Percentiles rank a stretch among this genome's conserved stretches.
Conservation (phyloP, 2,113 vertebrate genomes). For the Electrona antarctica region DNA sequence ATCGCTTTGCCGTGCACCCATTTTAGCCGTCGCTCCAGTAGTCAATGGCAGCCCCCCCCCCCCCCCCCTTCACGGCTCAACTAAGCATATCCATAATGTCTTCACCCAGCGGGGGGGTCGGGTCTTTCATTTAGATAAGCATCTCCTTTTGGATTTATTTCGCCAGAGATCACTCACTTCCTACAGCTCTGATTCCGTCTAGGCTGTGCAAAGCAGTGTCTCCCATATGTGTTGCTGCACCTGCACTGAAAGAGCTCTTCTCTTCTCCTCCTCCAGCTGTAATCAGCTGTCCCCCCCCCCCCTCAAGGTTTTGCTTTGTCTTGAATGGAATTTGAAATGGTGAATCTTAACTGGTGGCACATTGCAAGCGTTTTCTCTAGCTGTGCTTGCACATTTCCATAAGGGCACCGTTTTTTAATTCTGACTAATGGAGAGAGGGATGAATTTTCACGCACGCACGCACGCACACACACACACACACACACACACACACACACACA, state of each 20-base stretch:
- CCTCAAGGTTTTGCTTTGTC: constrained; percentile 27
- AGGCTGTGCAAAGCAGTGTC: constrained; percentile 55
- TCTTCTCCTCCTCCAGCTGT: constrained; percentile 5
- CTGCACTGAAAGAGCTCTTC: constrained; percentile 58
- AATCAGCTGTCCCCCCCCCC: constrained; percentile 19
- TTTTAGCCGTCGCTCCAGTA: constrained; percentile 56
- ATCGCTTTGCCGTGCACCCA: constrained; percentile 52
- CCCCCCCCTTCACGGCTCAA: constrained; percentile 56
- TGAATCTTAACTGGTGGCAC: constrained; percentile 14
- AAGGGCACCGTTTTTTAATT: no score
- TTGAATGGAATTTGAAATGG: constrained; percentile 30
- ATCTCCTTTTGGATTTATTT: constrained; percentile 51
- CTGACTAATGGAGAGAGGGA: no score
- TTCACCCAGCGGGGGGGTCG: constrained; percentile 56
- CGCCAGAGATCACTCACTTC: constrained; percentile 52
- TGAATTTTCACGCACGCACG: no score
- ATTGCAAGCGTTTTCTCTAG: not conserved
- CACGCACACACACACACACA: no score
- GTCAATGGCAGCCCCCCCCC: constrained; percentile 66
- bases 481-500: no score
- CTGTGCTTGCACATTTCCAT: no score
- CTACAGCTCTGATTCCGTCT: constrained; percentile 47
- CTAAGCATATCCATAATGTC: constrained; percentile 64
- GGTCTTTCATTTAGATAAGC: constrained; percentile 68
- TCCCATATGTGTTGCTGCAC: constrained; percentile 67